Base-by-base conservation (phyloP, 2,888 invertebrate species). In the Catocala sponsa region DNA sequence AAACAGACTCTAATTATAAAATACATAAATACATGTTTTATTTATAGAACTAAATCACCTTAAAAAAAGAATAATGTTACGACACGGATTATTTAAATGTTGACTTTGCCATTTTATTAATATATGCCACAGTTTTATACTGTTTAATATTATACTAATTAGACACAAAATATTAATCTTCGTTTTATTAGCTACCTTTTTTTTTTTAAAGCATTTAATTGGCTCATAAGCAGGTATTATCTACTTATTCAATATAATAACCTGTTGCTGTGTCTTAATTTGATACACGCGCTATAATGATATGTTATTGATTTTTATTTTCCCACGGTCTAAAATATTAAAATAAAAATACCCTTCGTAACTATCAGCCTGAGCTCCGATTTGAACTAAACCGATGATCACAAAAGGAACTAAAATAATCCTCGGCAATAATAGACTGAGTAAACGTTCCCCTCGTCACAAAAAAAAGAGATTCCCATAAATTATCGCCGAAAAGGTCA, bases 401-500 rank as follows among this genome's bases (percentile, higher is more conserved):
- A 89, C 87, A 91, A 89, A 91, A 90, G 87, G 82, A 88, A 89
- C 76, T 82, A 86, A 90, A 87, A 90, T 89, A 90, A 90, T 89
- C 84, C 87, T 81, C 80, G 84, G 80, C 89, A 88, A 92, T 92
- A 91, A 91, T 91, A 91, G 91, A 86, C 89, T 87, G 89, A 89
- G 90, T 92, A 92, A 93, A 92, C 90, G 91, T 86, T 89, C 88
- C 88, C 89, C 84, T 85, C 80, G 75, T 44, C 47, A 75, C 76
- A 62, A 78, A 71, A 86, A 91, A 82, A 90, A 88, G 90, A 87
- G 81, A 86, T 89, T 91, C 91, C 87, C 92, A 94, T 94, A 94
- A 94, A 94, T 94, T 94, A 94, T 93, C 93, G 85, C 92, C 91
- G 90, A 93, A 94, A 94, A 94, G 94, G 94, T 94, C 94, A 94